Base-by-base conservation (phyloP, 2,113 vertebrate genomes). In the Vidua macroura region DNA sequence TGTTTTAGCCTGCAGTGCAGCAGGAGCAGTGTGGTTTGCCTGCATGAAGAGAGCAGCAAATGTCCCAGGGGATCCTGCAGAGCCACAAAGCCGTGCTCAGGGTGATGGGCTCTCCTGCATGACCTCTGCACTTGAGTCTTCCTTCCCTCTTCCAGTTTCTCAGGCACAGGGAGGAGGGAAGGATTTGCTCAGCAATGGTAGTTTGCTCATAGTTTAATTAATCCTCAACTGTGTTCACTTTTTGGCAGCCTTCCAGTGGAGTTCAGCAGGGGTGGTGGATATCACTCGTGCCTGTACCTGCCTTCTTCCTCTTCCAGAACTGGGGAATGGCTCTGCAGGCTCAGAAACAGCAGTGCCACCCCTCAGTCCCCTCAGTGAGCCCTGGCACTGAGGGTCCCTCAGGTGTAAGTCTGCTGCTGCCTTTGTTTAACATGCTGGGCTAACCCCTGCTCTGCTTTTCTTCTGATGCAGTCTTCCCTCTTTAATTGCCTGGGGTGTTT, bases 141-240 rank as follows among this genome's bases (percentile, higher is more conserved):
- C 68, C 48, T 69, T 86, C 48, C 21, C 48, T 10, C 17, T 56
- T 55, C 19, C 48, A 48, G 41, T 52, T 86, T 78, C 68, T 84
- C 74, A 78, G 9, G 33, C 46, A 18, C 7, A 21, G 77, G 60
- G 73, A 88, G 58, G 60, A 93, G 92, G 48, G 13, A 68, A 46
- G 25, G 56, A 37, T 86, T 88, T 92, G 64, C 72, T 93, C 79
- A 62, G 90, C 72, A 46, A 3, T 53, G 31, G 64, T 86, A 28
- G 64, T 74, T 92, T 94, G 73, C 86, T 95, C 86, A 82, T 23
- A 58, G 76, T 82, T 96, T 93, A 95, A 96, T 96, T 96, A 95
- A 64, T 86, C 53, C 58, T 90, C 37, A 84, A 6, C 56, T 76
- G 52, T 35, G 1, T 75, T 95, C 49, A 22, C 66, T 55, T 82